phyloP scores from a whole-genome alignment of 2,797 vertebrate genomes.

The Poeciliopsis infans region DNA sequence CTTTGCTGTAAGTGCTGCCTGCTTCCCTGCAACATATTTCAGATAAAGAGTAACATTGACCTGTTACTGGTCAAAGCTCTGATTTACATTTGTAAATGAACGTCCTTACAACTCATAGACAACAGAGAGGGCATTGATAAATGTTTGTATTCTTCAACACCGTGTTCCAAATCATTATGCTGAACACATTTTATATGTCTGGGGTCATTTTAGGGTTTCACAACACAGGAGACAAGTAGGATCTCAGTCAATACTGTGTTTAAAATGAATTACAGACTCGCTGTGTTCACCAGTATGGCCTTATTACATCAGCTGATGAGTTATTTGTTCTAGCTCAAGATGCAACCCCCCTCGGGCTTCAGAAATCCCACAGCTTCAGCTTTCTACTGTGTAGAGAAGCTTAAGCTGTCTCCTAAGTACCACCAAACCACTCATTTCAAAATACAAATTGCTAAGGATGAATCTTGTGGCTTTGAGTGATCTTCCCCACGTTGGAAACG shows the following conservation, averaged over 20 bases:
- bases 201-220: not conserved
- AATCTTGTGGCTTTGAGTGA: not conserved
- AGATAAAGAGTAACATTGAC: not conserved
- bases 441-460: not conserved
- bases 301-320: not conserved
- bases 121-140: not conserved
- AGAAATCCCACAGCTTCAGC: not conserved
- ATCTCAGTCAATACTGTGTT: not conserved
- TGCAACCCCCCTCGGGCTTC: not conserved
- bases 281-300: not conserved
- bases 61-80: not conserved
- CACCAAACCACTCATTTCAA: not conserved
- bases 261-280: not conserved
- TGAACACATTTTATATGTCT: not conserved
- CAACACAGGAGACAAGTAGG: not conserved
- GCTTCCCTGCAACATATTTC: not conserved
- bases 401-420: not conserved
- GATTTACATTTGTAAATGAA: not conserved
- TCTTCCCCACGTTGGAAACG: not conserved
- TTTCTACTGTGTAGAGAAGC: not conserved
- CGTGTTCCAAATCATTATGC: no score
- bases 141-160: not conserved
- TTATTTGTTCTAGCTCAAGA: not conserved
- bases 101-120: not conserved
- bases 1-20: not conserved